Percentiles rank a stretch among this genome's conserved stretches.
These are phyloP conservation scores for Axis porcinus DNA, from an alignment of 2,113 vertebrate species.

Conservation along the genomic window DNA sequence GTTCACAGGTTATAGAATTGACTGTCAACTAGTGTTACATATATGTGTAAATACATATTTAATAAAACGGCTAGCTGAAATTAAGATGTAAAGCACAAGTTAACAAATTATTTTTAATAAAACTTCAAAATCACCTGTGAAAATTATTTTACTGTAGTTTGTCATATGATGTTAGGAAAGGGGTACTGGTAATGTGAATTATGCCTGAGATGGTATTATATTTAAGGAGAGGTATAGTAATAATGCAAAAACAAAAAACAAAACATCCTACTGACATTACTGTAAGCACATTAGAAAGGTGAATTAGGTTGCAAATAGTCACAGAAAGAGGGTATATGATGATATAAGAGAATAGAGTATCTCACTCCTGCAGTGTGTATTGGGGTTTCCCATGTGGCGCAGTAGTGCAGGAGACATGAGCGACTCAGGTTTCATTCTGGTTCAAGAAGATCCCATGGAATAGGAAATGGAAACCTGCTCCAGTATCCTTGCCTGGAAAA, in stretches of 20 bases:
- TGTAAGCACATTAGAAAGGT: background rate
- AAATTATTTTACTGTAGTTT: background rate
- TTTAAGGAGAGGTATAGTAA: background rate
- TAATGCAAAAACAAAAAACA: background rate
- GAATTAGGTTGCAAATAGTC: background rate
- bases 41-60: background rate
- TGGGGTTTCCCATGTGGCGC: background rate
- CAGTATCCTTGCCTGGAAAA: background rate
- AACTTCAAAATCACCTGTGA: background rate
- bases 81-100: background rate
- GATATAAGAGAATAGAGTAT: background rate
- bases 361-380: background rate
- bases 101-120: background rate
- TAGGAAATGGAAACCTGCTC: background rate
- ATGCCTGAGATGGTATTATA: background rate
- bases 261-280: background rate
- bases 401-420: background rate
- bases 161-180: background rate
- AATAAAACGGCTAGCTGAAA: background rate
- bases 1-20: background rate
- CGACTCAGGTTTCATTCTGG: background rate
- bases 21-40: background rate
- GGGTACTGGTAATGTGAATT: background rate
- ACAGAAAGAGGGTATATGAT: background rate
- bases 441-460: background rate